Base-by-base conservation (phyloP, 2,888 invertebrate species). In the Spodoptera exigua region DNA sequence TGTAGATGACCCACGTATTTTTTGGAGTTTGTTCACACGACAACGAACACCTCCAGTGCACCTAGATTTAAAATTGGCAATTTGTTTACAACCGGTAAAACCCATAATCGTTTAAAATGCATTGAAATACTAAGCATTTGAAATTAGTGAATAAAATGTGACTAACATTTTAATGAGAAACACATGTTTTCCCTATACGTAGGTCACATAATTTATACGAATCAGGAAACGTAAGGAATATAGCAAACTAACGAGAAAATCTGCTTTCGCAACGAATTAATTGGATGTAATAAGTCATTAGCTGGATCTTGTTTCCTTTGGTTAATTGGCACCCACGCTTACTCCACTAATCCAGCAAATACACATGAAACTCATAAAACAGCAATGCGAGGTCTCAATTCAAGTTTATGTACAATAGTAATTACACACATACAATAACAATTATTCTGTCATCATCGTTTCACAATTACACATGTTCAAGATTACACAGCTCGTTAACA, bases 221-320 rank as follows among this genome's bases (percentile, higher is more conserved):
- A 62, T 45, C 48, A 70, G 70, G 67, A 74, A 68, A 76, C 49
- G 43, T 59, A 48, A 61, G 66, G 61, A 71, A 48, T 57, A 66
- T 52, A 32, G 14, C 46, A 17, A 44, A 61, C 43, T 48, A 47
- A 62, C 57, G 40, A 61, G 53, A 51, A 74, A 74, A 67, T 61
- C 65, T 61, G 67, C 58, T 72, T 71, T 72, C 64, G 58, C 69
- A 66, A 72, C 59, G 62, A 70, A 65, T 55, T 58, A 72, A 78
- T 76, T 78, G 49, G 35, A 47, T 60, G 53, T 65, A 63, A 78
- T 74, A 65, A 62, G 59, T 68, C 49, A 66, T 69, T 54, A 62
- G 62, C 61, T 61, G 18, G 27, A 43, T 70, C 64, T 66, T 58
- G 61, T 63, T 74, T 74, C 74, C 64, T 76, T 47, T 61, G 27